phyloP scores from a whole-genome alignment of 2,888 invertebrate genomes.

The Eretmocerus hayati region DNA sequence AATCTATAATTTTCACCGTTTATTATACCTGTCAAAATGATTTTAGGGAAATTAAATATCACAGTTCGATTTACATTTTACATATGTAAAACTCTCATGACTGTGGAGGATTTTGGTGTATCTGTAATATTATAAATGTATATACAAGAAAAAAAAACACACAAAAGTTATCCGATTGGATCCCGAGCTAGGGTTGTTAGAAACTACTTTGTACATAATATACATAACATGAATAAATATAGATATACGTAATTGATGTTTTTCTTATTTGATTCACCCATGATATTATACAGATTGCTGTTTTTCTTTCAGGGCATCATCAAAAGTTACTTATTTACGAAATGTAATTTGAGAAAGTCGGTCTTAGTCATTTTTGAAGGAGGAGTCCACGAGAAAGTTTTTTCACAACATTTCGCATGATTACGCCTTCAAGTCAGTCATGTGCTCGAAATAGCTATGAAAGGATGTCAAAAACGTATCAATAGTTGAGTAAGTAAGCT shows the following conservation, averaged over 20 bases:
- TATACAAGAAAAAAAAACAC: constrained; percentile 33
- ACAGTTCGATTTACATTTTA: constrained; percentile 21
- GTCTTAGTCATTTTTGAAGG: too few species aligned
- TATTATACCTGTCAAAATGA: constrained; percentile 8
- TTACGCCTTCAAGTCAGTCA: too few species aligned
- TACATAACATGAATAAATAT: constrained; percentile 40
- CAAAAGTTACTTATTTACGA: too few species aligned
- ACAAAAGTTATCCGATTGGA: constrained; percentile 37
- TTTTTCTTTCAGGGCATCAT: not conserved
- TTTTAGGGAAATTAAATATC: constrained; percentile 14
- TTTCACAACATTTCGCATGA: too few species aligned
- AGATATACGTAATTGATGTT: constrained; percentile 34
- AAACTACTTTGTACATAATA: constrained; percentile 42
- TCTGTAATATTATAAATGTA: constrained; percentile 40
- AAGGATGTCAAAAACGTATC: too few species aligned
- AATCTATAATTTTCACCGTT: too few species aligned
- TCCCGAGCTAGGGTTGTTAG: constrained; percentile 34
- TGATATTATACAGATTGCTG: not conserved
- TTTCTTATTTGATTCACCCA: constrained; percentile 17
- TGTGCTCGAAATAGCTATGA: too few species aligned
- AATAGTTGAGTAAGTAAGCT: too few species aligned
- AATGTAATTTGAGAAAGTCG: too few species aligned
- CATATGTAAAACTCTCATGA: constrained; percentile 28
- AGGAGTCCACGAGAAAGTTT: too few species aligned
- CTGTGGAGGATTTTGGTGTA: constrained; percentile 37